phyloP scores from a whole-genome alignment of 2,797 vertebrate species.

The Coregonus suidteri region DNA sequence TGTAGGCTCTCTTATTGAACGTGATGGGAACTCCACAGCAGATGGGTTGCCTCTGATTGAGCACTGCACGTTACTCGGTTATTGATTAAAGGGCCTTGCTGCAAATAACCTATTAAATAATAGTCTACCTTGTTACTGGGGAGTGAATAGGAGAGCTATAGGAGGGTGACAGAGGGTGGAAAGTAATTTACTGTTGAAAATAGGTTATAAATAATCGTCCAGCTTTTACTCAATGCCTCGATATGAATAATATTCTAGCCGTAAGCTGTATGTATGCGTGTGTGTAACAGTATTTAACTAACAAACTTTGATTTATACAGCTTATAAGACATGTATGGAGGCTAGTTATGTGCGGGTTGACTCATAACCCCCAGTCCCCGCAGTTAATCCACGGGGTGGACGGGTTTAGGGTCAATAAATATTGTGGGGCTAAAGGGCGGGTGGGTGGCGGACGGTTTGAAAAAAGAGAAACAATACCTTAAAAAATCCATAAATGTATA shows the following conservation, averaged over 20 bases:
- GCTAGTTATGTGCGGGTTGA: background rate
- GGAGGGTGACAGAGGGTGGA: conserved; percentile 25
- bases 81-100: conserved; percentile 39
- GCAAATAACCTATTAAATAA: conserved; percentile 45
- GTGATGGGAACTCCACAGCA: background rate
- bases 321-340: background rate
- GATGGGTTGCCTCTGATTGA: conserved; percentile 21
- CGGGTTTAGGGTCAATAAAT: too few species aligned
- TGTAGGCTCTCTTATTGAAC: conserved; percentile 2
- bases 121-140: conserved; percentile 26
- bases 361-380: too few species aligned
- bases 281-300: background rate
- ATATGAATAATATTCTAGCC: conserved; percentile 5
- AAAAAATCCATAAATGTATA: too few species aligned
- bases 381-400: too few species aligned
- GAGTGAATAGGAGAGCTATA: conserved; percentile 28
- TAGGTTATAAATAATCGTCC: conserved; percentile 15
- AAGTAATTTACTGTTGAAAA: conserved; percentile 32
- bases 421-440: too few species aligned
- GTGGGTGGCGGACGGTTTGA: too few species aligned
- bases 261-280: background rate
- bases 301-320: background rate
- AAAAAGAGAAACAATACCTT: too few species aligned
- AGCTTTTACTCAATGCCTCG: background rate
- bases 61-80: conserved; percentile 10